Base-by-base conservation (phyloP, 2,113 vertebrate species). In the Austrofundulus limnaeus region DNA sequence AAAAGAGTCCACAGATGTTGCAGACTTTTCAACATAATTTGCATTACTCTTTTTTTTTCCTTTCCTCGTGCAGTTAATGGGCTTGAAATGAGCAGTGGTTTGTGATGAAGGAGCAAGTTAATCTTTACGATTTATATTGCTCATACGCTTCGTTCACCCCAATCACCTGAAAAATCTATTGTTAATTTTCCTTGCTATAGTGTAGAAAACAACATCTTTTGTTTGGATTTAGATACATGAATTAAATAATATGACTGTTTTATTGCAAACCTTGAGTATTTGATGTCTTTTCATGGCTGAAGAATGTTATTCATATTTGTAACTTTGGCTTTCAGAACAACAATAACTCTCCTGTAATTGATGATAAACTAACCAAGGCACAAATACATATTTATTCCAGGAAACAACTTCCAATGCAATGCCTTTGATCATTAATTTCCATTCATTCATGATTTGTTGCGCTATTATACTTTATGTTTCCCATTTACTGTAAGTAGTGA, bases 1-100 rank as follows among this genome's bases (percentile, higher is more conserved):
- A 66, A 72, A 70, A 17, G 20, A 65, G 55, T 54, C 13, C 60
- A 38, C 49, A 48, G 20, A 61, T 52, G 21, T 14, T 50, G 64
- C 45, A 41, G 53, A 9, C 37, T 21, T 54, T 63, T 70, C 9
- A 56, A 8, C 45, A 49, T 39, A 25, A 9, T 53, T 72, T 13
- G 6, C 13, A 16, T 34, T 60, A 46, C 41, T 39, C 56, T 75
- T 61, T 41, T 41, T 34, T 58, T 23, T 16, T 28, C 25, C n/a
- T n/a, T 37, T 46, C 31, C 9, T 34, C 8, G 49, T 34, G 39
- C 17, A 51, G 38, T 65, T 49, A 16, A 45, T 57, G 17, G 20
- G 61, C 16, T 31, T 59, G 16, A 61, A 67, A 42, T 17, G 45
- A 75, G 17, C 47, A 48, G 39, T 47, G 49, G 23, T 53, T 65